Base-by-base conservation (phyloP, 2,888 invertebrate genomes). In the Didymodactylos carnosus region DNA sequence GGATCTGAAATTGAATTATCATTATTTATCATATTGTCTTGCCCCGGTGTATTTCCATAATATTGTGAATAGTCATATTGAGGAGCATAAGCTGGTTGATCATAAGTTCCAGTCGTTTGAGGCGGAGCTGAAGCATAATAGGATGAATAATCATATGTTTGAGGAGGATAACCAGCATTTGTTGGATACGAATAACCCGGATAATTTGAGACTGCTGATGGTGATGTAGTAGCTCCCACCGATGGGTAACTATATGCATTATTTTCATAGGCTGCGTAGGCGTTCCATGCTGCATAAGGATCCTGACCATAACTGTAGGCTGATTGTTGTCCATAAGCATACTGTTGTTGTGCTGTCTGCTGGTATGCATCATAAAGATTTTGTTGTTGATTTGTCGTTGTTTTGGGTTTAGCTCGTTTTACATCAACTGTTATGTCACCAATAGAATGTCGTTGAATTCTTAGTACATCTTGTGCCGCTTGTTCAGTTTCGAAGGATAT, bases 371-470 rank as follows among this genome's bases (percentile, higher is more conserved):
- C 62, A 35, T 62, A 62, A 19, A 62, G 19, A 11, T 62, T 19
- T 62, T 62, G 62, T 35, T 62, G 62, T n/a, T 35, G n/a, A 62
- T 62, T 62, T 19, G 29, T 62, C 35, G 35, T 35, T 19, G 62
- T 62, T 40, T 70, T 70, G n/a, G 70, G 70, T 40, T 39, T 70
- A 6, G 70, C 70, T 19, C 41, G 14, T 70, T 70, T 70, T n/a
- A 70, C 70, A 40, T 70, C 70, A 40, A 70, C 70, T 35, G 62
- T 62, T 62, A 35, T 62, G n/a, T 62, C 62, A 27, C 62, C 62
- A 35, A 62, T 62, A 7, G 62, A 35, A 62, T 62, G 62, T 62
- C 35, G 29, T 35, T 62, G 62, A 35, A 62, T 19, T 8, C 62
- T 29, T 35, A 62, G 62, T 35, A 62, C 62, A n/a, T 62, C 62